A percentile compares a stretch with the other conserved stretches of the same genome.
Conservation (phyloP, 64 coral and sea anemone genomes). For the Montipora foliosa region DNA sequence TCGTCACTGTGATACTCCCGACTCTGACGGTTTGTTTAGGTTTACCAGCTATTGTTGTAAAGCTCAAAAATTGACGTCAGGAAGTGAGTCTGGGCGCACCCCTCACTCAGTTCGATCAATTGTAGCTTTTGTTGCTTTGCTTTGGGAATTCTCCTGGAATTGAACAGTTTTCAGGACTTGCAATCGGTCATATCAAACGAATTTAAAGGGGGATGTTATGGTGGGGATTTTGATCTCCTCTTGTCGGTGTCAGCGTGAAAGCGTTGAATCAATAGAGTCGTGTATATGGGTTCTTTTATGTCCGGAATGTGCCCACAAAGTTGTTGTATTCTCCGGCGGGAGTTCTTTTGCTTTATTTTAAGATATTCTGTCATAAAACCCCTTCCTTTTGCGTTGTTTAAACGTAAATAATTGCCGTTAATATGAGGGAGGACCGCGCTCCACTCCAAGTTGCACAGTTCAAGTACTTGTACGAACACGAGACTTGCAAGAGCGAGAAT, state of each 20-base stretch:
- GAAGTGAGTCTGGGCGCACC: conserved; percentile 60
- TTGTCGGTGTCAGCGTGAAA: neutral
- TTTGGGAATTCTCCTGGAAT: neutral
- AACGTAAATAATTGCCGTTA: conserved; percentile 24
- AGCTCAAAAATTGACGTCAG: conserved; percentile 1
- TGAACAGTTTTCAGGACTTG: neutral
- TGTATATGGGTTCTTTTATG: conserved; percentile 37
- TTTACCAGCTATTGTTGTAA: neutral
- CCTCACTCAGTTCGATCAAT: neutral
- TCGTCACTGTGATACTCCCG: neutral
- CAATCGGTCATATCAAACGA: neutral
- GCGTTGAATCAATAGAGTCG: conserved; percentile 37
- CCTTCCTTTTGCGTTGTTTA: conserved; percentile 32
- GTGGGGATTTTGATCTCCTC: neutral
- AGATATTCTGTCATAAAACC: conserved; percentile 27
- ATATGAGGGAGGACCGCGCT: neutral
- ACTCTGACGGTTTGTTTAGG: conserved; percentile 25
- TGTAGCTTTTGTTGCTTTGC: neutral
- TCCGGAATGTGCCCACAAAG: conserved; percentile 55
- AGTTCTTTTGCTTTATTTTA: conserved; percentile 1
- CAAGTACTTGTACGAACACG: neutral
- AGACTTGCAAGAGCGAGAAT: conserved; percentile 17
- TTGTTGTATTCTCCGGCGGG: conserved; percentile 21
- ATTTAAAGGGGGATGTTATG: neutral
- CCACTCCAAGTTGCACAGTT: neutral